Base-by-base conservation (phyloP, 2,797 vertebrate genomes). In the Chloroceryle amazona region DNA sequence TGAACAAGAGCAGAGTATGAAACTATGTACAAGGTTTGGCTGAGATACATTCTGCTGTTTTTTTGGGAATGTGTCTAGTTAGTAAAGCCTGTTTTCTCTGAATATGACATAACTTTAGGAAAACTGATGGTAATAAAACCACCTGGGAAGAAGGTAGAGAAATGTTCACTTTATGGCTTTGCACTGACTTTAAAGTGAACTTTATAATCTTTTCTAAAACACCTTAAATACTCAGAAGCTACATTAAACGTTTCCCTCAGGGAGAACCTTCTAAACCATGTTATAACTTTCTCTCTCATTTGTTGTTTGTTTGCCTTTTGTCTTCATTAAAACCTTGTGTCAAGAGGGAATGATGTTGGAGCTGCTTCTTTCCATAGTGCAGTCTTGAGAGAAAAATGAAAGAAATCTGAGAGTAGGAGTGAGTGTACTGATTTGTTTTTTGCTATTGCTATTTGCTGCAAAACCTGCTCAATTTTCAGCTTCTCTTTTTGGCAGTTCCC, bases 401-500 rank as follows among this genome's bases (percentile, higher is more conserved):
- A 68, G 3, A 62, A 73, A 33, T 22, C 21, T 82, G 35, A 44
- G 22, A 60, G 39, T 13, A 61, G 25, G 19, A 74, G 17, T 44
- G 21, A 61, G 31, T 7, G 11, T 55, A 52, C 13, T 33, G 29
- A 19, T 42, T 55, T 51, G 13, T 1, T 73, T 68, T 62, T 78
- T 37, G 33, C 37, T 3, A 25, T 63, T 42, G 7, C 4, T 60
- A 19, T 23, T 35, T 80, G 33, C 44, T 84, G 42, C 23, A 35
- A 73, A 41, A 68, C 11, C 15, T 54, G 16, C 9, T 73, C 16
- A 37, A 2, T 42, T 80, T 78, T 75, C 21, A 20, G 4, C 29
- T 57, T 82, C 44, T 37, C 20, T 61, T 84, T 44, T 41, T 87
- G 61, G 82, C 58, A 99, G 99, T 99, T 37, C 98, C 98, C 2